phyloP scores from a whole-genome alignment of 2,888 invertebrate species.

The Eilema depressum region DNA sequence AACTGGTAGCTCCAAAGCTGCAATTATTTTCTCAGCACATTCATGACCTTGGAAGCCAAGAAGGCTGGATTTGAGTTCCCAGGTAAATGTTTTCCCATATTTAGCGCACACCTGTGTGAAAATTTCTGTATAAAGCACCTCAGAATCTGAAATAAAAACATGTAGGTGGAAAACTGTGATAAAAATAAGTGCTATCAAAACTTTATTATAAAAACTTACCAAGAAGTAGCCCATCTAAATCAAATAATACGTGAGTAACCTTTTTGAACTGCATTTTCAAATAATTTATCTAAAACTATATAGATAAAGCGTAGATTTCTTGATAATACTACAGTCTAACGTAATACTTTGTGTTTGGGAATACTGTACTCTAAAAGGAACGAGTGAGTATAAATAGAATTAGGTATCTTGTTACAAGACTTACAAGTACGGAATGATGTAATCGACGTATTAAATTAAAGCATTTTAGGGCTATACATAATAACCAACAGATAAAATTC shows the following conservation, averaged over 20 bases:
- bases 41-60: slow-evolving; percentile 90
- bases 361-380: background rate
- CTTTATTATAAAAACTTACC: slow-evolving; percentile 66
- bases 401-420: background rate
- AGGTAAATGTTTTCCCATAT: slow-evolving; percentile 92
- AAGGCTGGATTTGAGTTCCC: slow-evolving; percentile 90
- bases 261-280: slow-evolving; percentile 70
- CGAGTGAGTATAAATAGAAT: background rate
- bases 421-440: background rate
- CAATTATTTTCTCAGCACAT: slow-evolving; percentile 87
- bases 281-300: background rate
- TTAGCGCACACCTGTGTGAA: slow-evolving; percentile 89
- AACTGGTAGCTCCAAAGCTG: slow-evolving; percentile 88
- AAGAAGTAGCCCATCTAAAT: slow-evolving; percentile 87
- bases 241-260: slow-evolving; percentile 88
- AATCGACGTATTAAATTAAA: too few relatives aligned
- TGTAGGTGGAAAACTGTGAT: background rate
- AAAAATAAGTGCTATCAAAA: background rate
- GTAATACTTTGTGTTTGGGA: background rate
- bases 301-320: background rate
- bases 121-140: slow-evolving; percentile 91
- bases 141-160: slow-evolving; percentile 88
- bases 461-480: too few relatives aligned
- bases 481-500: too few relatives aligned
- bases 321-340: too few relatives aligned